Base-by-base conservation (phyloP, 2,888 invertebrate species). In the Eupithecia tripunctaria region DNA sequence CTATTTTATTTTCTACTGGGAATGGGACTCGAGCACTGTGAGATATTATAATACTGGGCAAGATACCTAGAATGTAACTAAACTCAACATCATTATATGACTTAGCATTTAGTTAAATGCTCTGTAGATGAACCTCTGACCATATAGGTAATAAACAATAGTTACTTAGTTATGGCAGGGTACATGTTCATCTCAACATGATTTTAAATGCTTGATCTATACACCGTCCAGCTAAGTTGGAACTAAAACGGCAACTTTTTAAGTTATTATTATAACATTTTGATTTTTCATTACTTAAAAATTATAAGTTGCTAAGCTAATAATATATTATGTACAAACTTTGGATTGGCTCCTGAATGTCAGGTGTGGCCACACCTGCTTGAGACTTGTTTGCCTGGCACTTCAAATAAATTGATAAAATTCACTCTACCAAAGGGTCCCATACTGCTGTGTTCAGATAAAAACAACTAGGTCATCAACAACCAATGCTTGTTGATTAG, bases 321-420 rank as follows among this genome's bases (percentile, higher is more conserved):
- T 43, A 43, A 43, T 43, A 18, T n/a, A 8, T n/a, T 8, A 47
- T 47, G 2, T 47, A n/a, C n/a, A 47, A 47, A 47, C 41, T 43
- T 43, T 47, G 12, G 10, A 51, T 51, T 51, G 21, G 51, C 51
- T 21, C 21, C 51, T 51, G 21, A 21, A 21, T 21, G 14, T n/a
- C 25, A 12, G 25, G 27, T 29, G 29, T 60, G 15, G 27, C 15
- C 59, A 60, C 59, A 60, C 59, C 59, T 60, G 59, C 59, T 60
- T 21, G 2, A 60, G 15, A 5, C 12, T 51, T 21, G 18, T 51
- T 51, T 51, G 21, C 21, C 21, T 51, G 15, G 60, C 60, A 32
- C 62, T 36, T 62, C 10, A 62, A 36, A 62, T 32, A 62, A 6
- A 32, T 62, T 36, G 36, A 62, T 62, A 29, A 62, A 62, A 32